Evolutionary conservation across 1,140 invertebrate species (phyloP).

Genomic region (Ceratosolen fusciceps): DNA sequence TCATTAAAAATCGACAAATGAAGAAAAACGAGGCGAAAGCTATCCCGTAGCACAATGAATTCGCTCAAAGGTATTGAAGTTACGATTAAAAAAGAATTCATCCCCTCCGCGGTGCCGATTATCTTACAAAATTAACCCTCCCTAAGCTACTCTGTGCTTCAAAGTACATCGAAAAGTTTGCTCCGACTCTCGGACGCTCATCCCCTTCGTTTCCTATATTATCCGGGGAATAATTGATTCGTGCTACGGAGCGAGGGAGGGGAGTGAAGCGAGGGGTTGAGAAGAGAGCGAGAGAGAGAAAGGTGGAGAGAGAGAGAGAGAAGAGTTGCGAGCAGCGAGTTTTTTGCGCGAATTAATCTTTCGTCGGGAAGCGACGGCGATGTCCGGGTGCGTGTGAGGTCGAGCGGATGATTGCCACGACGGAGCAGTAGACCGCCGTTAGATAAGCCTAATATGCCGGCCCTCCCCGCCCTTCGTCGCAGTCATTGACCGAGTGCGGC

Average conservation of each 20-base stretch:
- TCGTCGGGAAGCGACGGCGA: slow-evolving; percentile 15
- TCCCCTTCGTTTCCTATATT: slow-evolving; percentile 29
- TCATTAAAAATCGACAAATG: too few species aligned
- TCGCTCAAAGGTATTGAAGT: too few species aligned
- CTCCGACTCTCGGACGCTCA: neutral
- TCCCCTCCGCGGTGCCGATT: neutral
- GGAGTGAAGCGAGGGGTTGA: slow-evolving; percentile 17
- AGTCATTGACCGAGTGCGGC: too few species aligned
- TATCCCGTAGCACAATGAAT: too few species aligned
- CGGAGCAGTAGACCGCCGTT: neutral
- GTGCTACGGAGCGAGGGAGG: slow-evolving; percentile 32
- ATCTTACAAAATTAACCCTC: slow-evolving; percentile 4
- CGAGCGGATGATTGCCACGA: slow-evolving; percentile 36
- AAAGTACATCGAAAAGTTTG: slow-evolving; percentile 37
- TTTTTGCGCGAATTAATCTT: slow-evolving; percentile 47
- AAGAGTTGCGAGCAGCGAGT: slow-evolving; percentile 37
- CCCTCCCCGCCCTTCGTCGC: too few species aligned
- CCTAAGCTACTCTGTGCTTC: neutral
- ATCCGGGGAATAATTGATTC: slow-evolving; percentile 45
- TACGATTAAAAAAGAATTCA: slow-evolving; percentile 16
- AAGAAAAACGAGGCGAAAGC: too few species aligned
- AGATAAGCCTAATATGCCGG: too few species aligned
- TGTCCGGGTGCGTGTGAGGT: neutral
- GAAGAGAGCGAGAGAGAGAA: neutral
- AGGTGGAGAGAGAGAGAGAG: neutral